Conservation (phyloP, 2,888 invertebrate genomes). For the Gari tellinella region DNA sequence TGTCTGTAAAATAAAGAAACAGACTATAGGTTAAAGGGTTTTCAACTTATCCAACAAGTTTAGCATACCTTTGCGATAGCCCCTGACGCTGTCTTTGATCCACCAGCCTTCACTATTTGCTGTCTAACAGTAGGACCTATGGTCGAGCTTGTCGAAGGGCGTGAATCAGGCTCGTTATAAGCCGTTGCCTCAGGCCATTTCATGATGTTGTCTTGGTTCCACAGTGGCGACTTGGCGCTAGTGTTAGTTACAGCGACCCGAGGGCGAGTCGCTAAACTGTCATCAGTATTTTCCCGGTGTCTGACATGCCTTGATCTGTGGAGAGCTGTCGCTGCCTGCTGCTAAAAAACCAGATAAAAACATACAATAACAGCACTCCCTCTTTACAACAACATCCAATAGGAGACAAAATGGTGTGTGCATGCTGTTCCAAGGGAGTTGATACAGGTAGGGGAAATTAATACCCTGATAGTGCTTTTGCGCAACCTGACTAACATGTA, state of each 20-base stretch:
- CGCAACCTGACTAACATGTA: no score
- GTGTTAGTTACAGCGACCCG: slow-evolving; percentile 33
- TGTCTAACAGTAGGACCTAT: slow-evolving; percentile 26
- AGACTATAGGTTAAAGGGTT: no score
- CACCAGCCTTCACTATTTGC: slow-evolving; percentile 25
- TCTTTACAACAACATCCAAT: no score
- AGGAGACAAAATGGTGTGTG: no score
- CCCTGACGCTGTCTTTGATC: slow-evolving; percentile 12
- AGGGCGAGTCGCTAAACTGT: slow-evolving; percentile 26
- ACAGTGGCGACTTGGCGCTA: slow-evolving; percentile 52
- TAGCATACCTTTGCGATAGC: slow-evolving; percentile 16
- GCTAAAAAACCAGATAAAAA: no score
- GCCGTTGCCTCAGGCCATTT: slow-evolving; percentile 71
- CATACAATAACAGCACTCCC: no score
- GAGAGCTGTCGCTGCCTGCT: slow-evolving; percentile 20
- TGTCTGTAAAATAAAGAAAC: no score
- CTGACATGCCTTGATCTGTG: slow-evolving; percentile 52
- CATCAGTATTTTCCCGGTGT: slow-evolving; percentile 49
- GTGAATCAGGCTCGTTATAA: slow-evolving; percentile 37
- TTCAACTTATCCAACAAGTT: no score
- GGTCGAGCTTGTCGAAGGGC: slow-evolving; percentile 54
- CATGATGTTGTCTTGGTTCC: slow-evolving; percentile 71
- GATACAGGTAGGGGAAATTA: no score
- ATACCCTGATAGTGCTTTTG: no score
- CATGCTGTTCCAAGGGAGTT: no score